Percentiles rank a stretch among this genome's conserved stretches.
These are phyloP conservation scores for Orchestia grillus DNA, from an alignment of 1,140 invertebrate genomes.

Conservation along the genomic window DNA sequence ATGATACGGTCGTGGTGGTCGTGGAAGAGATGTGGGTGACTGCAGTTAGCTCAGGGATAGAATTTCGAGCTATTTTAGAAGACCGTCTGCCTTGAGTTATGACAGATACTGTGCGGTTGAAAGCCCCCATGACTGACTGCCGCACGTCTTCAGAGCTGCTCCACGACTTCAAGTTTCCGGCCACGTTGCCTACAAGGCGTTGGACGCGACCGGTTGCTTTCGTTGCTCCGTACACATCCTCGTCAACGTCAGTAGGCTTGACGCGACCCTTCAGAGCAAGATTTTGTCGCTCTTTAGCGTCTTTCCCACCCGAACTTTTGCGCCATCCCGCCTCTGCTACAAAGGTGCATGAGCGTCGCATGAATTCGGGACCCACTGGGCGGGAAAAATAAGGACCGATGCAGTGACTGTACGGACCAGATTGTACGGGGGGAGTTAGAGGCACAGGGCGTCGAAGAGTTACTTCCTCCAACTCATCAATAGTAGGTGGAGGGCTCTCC, in stretches of 20 bases:
- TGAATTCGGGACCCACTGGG: conserved; percentile 61
- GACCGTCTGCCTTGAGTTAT: conserved; percentile 63
- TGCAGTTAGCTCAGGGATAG: conserved; percentile 19
- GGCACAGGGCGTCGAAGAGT: conserved; percentile 55
- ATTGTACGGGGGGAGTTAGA: conserved; percentile 28
- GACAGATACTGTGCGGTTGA: conserved; percentile 62
- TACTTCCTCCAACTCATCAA: conserved; percentile 48
- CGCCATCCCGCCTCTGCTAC: conserved; percentile 61
- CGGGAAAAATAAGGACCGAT: conserved; percentile 58
- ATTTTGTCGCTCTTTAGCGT: conserved; percentile 36
- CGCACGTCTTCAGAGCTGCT: conserved; percentile 67
- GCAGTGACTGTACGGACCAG: neutral
- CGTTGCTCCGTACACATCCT: conserved; percentile 32
- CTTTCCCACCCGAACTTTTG: conserved; percentile 52
- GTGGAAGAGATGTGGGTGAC: neutral
- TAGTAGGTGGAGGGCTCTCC: conserved; percentile 38
- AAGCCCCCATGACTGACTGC: conserved; percentile 65
- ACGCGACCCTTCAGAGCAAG: conserved; percentile 61
- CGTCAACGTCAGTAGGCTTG: conserved; percentile 55
- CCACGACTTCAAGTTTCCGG: conserved; percentile 66
- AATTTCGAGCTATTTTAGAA: conserved; percentile 49
- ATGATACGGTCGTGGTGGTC: neutral
- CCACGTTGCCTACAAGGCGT: conserved; percentile 65
- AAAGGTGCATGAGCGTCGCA: conserved; percentile 67
- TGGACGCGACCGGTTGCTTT: conserved; percentile 61